These are phyloP conservation scores for Lucilia sericata DNA, from an alignment of 1,140 invertebrate species.

Conservation along the genomic window DNA sequence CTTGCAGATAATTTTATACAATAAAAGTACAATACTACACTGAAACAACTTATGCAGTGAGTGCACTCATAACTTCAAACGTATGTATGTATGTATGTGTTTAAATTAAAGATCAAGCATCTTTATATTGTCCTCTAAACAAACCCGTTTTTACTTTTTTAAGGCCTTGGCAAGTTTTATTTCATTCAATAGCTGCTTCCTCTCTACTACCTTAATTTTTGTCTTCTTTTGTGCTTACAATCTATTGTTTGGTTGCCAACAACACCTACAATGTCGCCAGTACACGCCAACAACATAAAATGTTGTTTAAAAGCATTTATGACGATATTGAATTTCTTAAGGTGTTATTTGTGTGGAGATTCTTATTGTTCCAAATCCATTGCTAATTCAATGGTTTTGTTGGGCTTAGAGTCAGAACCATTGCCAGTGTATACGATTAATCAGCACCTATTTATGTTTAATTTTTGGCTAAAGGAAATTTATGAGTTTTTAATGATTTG, in stretches of 20 bases:
- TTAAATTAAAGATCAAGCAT: not conserved
- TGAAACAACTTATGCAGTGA: not conserved
- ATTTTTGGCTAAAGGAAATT: slow-evolving; percentile 26
- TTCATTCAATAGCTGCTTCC: not conserved
- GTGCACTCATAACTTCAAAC: not conserved
- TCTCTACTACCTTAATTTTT: not conserved
- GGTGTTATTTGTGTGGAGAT: not conserved
- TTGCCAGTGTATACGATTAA: slow-evolving; percentile 22
- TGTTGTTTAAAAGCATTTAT: slow-evolving; percentile 20
- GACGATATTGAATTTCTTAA: slow-evolving; percentile 41
- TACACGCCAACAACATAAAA: not conserved
- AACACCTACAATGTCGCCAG: slow-evolving; percentile 17
- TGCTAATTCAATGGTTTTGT: not conserved
- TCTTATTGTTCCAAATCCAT: not conserved
- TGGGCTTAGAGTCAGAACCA: not conserved
- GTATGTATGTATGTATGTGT: not conserved
- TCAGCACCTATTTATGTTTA: slow-evolving; percentile 41
- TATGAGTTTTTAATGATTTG: slow-evolving; percentile 45
- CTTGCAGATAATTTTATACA: slow-evolving; percentile 44
- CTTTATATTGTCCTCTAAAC: not conserved
- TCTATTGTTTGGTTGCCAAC: slow-evolving; percentile 8
- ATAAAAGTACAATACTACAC: not conserved
- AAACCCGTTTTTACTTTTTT: not conserved
- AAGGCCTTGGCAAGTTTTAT: not conserved
- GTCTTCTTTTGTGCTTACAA: not conserved